phyloP scores from a whole-genome alignment of 2,797 vertebrate species.

The Xenopus petersii region DNA sequence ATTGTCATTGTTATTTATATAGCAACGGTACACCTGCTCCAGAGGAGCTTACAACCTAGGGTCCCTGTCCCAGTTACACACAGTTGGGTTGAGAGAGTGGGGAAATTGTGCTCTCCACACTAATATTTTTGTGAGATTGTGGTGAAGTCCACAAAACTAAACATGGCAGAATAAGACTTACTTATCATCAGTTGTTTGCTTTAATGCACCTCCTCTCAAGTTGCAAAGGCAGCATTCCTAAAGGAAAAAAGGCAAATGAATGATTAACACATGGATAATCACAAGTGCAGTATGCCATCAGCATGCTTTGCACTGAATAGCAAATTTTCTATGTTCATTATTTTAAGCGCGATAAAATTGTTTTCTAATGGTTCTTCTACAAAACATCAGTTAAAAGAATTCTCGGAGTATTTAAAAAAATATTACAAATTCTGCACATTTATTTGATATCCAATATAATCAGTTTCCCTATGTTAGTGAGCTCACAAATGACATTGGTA shows the following conservation, averaged over 20 bases:
- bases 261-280: conserved; percentile 27
- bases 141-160: too few relatives aligned
- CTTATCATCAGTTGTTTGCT: conserved; percentile 88
- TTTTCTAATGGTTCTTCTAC: conserved; percentile 68
- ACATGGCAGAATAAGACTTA: conserved; percentile 61
- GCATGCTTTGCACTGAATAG: not conserved
- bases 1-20: too few relatives aligned
- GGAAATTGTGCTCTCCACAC: too few relatives aligned
- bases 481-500: too few relatives aligned
- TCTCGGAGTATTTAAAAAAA: conserved; percentile 22
- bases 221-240: conserved; percentile 96
- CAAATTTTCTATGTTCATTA: conserved; percentile 59
- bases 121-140: too few relatives aligned
- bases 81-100: too few relatives aligned
- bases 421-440: too few relatives aligned
- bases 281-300: not conserved
- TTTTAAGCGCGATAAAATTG: conserved; percentile 62
- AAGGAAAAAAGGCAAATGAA: conserved; percentile 54
- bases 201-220: conserved; percentile 94
- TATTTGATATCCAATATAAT: too few relatives aligned
- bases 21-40: too few relatives aligned
- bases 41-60: too few relatives aligned
- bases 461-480: too few relatives aligned
- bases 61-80: too few relatives aligned
- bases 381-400: conserved; percentile 70